phyloP scores from a whole-genome alignment of 2,797 vertebrate species.

The Pangasius sanitwongsei region DNA sequence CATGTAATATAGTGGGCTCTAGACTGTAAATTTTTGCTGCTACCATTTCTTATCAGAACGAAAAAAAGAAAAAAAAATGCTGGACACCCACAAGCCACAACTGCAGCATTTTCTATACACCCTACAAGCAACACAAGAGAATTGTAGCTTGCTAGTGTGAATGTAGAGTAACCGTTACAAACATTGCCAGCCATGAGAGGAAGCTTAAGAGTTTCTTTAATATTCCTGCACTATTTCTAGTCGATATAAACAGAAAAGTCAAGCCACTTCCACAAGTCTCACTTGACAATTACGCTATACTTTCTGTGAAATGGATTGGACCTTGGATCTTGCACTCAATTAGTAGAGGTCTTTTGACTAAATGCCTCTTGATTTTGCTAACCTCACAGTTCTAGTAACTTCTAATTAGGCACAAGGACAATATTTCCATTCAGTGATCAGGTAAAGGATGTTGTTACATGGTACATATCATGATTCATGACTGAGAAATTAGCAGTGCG shows the following conservation, averaged over 20 bases:
- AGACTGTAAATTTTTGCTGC: neutral
- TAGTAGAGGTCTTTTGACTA: constrained; percentile 10
- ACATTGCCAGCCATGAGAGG: neutral
- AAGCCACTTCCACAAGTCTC: neutral
- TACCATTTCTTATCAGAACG: no score
- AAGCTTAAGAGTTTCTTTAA: neutral
- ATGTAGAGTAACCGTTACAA: neutral
- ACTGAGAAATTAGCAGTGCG: constrained; percentile 24
- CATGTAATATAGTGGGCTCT: neutral
- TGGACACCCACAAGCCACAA: neutral
- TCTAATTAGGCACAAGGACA: constrained; percentile 21
- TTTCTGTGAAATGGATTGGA: neutral
- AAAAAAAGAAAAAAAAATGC: no score
- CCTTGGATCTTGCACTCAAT: neutral
- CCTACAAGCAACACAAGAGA: neutral
- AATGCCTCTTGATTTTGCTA: constrained; percentile 4
- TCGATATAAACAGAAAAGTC: neutral
- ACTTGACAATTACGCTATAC: neutral
- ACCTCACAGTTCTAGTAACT: constrained; percentile 14
- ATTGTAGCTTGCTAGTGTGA: neutral
- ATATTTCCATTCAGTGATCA: constrained; percentile 26
- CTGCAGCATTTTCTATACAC: neutral
- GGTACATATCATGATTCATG: constrained; percentile 18
- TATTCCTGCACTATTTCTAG: neutral
- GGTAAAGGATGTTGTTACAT: constrained; percentile 11